Conservation (phyloP, 2,113 vertebrate genomes). For the Aspidoscelis tigris region DNA sequence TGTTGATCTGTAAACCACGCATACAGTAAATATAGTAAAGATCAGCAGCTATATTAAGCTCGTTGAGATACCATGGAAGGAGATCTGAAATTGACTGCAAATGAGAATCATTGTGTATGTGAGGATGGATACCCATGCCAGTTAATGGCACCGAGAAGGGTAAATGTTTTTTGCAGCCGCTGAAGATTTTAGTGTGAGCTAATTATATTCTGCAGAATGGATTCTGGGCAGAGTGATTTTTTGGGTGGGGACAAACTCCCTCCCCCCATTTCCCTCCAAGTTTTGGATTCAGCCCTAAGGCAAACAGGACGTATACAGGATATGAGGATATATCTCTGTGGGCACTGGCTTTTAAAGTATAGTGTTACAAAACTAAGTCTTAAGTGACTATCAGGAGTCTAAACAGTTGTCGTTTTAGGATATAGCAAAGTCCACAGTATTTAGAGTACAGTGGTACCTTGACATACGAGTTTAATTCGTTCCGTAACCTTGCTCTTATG, state of each 20-base stretch:
- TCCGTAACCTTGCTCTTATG: no score
- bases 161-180: background rate
- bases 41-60: slow-evolving; percentile 44
- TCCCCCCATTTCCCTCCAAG: background rate
- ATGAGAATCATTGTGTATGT: background rate
- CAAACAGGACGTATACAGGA: background rate
- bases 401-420: slow-evolving; percentile 36
- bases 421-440: background rate
- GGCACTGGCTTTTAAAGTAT: slow-evolving; percentile 32
- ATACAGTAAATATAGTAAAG: slow-evolving; percentile 40
- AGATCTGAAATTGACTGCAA: background rate
- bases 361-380: slow-evolving; percentile 35
- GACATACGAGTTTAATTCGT: no score
- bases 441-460: no score
- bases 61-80: slow-evolving; percentile 39
- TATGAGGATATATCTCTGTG: background rate
- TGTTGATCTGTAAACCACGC: slow-evolving; percentile 41
- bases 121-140: background rate
- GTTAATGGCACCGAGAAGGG: background rate
- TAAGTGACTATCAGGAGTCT: slow-evolving; percentile 44
- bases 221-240: no score
- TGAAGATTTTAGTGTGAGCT: background rate
- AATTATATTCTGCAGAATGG: no score
- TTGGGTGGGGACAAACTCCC: no score
- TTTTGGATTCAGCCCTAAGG: background rate